phyloP scores from a whole-genome alignment of 2,888 invertebrate species.

The Cheilosia soror region DNA sequence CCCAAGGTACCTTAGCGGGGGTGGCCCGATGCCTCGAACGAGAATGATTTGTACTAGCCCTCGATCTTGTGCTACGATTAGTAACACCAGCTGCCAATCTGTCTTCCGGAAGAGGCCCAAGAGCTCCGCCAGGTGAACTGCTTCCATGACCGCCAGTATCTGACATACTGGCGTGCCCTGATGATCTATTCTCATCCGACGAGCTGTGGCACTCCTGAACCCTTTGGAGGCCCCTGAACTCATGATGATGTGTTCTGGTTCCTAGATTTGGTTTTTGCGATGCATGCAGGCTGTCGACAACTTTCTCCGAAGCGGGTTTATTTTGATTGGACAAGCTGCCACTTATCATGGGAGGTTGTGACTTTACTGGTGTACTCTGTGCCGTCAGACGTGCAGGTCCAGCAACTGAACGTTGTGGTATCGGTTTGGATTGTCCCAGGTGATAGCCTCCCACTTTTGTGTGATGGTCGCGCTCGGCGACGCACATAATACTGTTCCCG shows the following conservation, averaged over 20 bases:
- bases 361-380: conserved; percentile 86
- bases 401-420: conserved; percentile 82
- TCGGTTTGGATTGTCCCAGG: conserved; percentile 76
- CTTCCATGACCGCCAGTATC: conserved; percentile 91
- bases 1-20: conserved; percentile 90
- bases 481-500: conserved; percentile 41
- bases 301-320: conserved; percentile 46
- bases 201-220: conserved; percentile 92
- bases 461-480: conserved; percentile 66
- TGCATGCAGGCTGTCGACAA: conserved; percentile 44
- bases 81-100: conserved; percentile 87
- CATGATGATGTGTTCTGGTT: conserved; percentile 82
- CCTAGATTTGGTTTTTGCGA: conserved; percentile 77
- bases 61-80: conserved; percentile 87
- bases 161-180: conserved; percentile 97
- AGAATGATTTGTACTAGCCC: conserved; percentile 86
- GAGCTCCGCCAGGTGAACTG: conserved; percentile 85
- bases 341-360: conserved; percentile 86
- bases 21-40: conserved; percentile 87
- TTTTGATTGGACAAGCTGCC: conserved; percentile 80
- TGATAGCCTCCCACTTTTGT: conserved; percentile 56
- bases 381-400: conserved; percentile 86
- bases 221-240: conserved; percentile 84
- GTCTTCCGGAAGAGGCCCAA: conserved; percentile 86
- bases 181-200: conserved; percentile 95